phyloP scores from a whole-genome alignment of 2,113 vertebrate species.

The Nannospalax galili region DNA sequence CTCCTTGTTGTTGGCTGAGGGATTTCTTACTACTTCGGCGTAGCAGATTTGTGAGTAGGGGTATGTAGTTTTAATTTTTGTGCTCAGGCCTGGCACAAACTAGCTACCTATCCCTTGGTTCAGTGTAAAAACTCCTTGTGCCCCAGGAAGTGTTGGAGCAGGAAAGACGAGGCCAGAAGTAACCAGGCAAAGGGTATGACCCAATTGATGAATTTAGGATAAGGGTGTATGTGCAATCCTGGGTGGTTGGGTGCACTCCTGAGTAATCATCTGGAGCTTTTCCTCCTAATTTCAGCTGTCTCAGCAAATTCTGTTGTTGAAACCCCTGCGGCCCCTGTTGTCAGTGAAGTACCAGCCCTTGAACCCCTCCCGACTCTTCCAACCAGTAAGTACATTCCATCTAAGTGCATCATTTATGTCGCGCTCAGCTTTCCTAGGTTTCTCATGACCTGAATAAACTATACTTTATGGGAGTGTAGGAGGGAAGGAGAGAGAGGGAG shows the following conservation, averaged over 20 bases:
- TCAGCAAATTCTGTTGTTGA: not conserved
- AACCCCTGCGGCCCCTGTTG: too few species aligned
- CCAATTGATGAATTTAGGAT: not conserved
- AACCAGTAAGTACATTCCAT: not conserved
- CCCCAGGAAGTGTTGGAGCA: not conserved
- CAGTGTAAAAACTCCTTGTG: not conserved
- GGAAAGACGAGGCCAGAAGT: not conserved
- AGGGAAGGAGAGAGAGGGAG: not conserved
- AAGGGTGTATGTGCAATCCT: not conserved
- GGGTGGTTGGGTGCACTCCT: too few species aligned
- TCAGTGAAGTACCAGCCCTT: too few species aligned
- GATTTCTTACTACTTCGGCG: not conserved
- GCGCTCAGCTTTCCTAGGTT: not conserved
- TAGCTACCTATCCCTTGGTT: not conserved
- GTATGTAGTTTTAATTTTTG: not conserved
- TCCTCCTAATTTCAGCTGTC: not conserved
- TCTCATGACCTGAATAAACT: not conserved
- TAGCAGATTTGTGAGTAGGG: not conserved
- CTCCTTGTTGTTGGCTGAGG: not conserved
- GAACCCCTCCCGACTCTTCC: too few species aligned
- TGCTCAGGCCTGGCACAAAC: not conserved
- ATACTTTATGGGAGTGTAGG: too few species aligned
- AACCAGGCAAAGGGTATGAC: not conserved
- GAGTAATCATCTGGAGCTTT: not conserved
- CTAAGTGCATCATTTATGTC: not conserved